phyloP scores from a whole-genome alignment of 2,113 vertebrate species.

The Tricholaema leucomelas region DNA sequence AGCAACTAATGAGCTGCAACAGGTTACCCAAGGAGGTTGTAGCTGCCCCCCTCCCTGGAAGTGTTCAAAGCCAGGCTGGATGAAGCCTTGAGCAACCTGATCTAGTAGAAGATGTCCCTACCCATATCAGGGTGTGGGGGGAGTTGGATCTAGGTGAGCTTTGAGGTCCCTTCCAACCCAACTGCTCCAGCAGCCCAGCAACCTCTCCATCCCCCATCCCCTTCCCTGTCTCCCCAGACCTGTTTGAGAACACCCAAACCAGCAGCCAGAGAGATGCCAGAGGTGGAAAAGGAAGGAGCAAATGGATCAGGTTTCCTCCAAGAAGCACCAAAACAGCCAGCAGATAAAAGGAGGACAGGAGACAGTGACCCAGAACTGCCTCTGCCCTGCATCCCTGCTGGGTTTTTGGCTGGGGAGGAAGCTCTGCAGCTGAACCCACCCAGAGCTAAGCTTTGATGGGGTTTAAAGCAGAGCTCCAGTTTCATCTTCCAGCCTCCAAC shows the following conservation, averaged over 20 bases:
- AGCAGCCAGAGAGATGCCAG: accelerated
- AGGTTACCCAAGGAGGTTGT: too few relatives aligned
- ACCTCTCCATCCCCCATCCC: background rate
- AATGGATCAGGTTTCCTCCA: background rate
- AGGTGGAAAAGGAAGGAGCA: background rate
- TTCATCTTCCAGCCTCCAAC: accelerated
- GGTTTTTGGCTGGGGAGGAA: accelerated
- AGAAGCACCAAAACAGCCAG: background rate
- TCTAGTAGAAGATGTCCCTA: too few relatives aligned
- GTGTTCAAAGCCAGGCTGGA: too few relatives aligned
- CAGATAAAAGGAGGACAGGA: accelerated
- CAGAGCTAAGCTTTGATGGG: background rate
- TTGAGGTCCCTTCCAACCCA: too few relatives aligned
- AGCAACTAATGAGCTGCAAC: background rate
- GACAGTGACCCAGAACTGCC: background rate
- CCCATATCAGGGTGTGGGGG: too few relatives aligned
- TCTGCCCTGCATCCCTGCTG: background rate
- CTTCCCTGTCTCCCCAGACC: background rate
- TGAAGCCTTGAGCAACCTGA: too few relatives aligned
- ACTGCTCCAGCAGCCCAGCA: background rate
- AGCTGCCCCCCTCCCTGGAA: too few relatives aligned
- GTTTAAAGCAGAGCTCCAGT: background rate
- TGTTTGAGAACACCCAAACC: background rate
- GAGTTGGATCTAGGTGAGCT: too few relatives aligned
- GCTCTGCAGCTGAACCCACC: too few relatives aligned